Conservation (phyloP, 2,888 invertebrate species). For the Agonopterix subpropinquella region DNA sequence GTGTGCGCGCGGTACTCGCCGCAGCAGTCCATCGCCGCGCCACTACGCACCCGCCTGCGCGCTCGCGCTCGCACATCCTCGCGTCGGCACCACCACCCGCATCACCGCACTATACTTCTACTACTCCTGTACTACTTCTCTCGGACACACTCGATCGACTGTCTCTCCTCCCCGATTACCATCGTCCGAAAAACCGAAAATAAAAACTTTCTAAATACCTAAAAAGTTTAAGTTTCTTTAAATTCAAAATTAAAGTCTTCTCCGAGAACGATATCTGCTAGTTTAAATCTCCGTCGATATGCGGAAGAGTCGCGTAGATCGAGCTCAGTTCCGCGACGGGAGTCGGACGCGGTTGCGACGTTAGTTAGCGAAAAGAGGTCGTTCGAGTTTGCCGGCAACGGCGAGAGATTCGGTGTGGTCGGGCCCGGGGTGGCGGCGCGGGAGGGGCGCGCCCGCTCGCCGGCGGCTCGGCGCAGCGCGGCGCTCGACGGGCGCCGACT, state of each 20-base stretch:
- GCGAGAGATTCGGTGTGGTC: constrained; percentile 46
- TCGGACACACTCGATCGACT: constrained; percentile 9
- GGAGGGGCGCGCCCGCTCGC: constrained; percentile 59
- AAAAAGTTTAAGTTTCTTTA: no score
- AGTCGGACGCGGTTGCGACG: constrained; percentile 65
- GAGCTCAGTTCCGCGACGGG: constrained; percentile 66
- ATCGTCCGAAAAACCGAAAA: constrained; percentile 4
- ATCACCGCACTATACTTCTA: constrained; percentile 28
- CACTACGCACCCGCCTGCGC: constrained; percentile 40
- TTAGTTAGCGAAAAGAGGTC: constrained; percentile 72
- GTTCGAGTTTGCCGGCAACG: constrained; percentile 71
- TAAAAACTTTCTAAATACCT: no score
- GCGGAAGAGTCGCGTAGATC: constrained; percentile 25
- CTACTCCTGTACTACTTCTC: constrained; percentile 17
- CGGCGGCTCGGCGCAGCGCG: constrained; percentile 71
- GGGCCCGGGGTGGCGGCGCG: constrained; percentile 41
- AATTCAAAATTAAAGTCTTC: not conserved
- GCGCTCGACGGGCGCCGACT: constrained; percentile 74
- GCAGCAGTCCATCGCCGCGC: constrained; percentile 70
- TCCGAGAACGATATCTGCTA: not conserved
- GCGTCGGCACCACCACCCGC: constrained; percentile 38
- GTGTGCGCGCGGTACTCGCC: constrained; percentile 59
- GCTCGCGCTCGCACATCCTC: constrained; percentile 37
- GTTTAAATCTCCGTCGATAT: not conserved
- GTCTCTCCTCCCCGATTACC: constrained; percentile 1